Conservation (phyloP, 2,113 vertebrate species). For the Takifugu bimaculatus region DNA sequence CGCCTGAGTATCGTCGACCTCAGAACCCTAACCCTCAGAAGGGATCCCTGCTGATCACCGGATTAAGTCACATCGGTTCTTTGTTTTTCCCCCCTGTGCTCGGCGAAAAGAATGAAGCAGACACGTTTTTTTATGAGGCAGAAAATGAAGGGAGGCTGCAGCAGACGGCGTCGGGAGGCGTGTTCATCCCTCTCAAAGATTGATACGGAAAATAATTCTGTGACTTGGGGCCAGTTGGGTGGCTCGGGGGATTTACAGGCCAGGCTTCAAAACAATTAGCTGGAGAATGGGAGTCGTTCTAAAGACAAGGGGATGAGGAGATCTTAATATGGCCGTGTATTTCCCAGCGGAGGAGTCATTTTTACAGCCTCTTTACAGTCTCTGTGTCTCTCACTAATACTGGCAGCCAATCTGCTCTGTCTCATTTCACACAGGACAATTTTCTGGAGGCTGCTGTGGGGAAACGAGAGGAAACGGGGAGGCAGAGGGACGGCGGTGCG, state of each 20-base stretch:
- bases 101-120: conserved; percentile 37
- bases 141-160: conserved; percentile 32
- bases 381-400: conserved; percentile 48
- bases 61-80: conserved; percentile 55
- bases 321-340: conserved; percentile 71
- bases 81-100: conserved; percentile 39
- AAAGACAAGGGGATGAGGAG: conserved; percentile 63
- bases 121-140: conserved; percentile 39
- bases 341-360: conserved; percentile 69
- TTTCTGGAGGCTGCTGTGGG: conserved; percentile 50
- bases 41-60: conserved; percentile 44
- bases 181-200: conserved; percentile 59
- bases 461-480: conserved; percentile 22
- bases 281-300: conserved; percentile 67
- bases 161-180: conserved; percentile 28
- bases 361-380: conserved; percentile 62
- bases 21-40: conserved; percentile 14
- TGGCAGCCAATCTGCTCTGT: conserved; percentile 57
- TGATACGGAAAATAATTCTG: conserved; percentile 69
- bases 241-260: conserved; percentile 61
- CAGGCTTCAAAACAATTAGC: conserved; percentile 73
- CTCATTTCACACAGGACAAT: conserved; percentile 57
- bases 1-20: conserved; percentile 44
- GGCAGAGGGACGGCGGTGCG: conserved; percentile 11
- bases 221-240: conserved; percentile 68